These are phyloP conservation scores for human (Homo sapiens) DNA, from an alignment of 2,113 vertebrate species.

Conservation along the genomic window DNA sequence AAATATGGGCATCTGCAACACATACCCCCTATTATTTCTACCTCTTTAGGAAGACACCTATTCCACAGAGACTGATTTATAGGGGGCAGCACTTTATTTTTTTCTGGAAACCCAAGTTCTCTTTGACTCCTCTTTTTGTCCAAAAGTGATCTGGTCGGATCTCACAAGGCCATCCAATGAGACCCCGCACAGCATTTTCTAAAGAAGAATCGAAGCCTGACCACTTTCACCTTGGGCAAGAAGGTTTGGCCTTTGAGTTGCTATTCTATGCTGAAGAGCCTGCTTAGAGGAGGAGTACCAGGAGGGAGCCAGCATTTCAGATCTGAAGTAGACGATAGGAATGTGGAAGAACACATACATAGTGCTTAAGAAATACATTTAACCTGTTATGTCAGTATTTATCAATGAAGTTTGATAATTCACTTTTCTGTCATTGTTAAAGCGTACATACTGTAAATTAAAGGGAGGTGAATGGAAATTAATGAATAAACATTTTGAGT, in stretches of 20 bases:
- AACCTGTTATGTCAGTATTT: not conserved
- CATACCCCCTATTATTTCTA: slow-evolving; percentile 67
- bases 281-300: not conserved
- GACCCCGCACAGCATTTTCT: slow-evolving; percentile 24
- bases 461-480: slow-evolving; percentile 35
- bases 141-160: slow-evolving; percentile 55
- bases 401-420: not conserved
- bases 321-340: not conserved
- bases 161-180: slow-evolving; percentile 44
- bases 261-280: not conserved
- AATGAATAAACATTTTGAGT: slow-evolving; percentile 49
- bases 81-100: slow-evolving; percentile 68
- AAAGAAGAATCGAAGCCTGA: slow-evolving; percentile 52
- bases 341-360: not conserved
- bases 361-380: slow-evolving; percentile 13
- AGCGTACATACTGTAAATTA: slow-evolving; percentile 30
- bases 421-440: slow-evolving; percentile 3
- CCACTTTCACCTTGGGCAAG: slow-evolving; percentile 19
- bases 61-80: slow-evolving; percentile 65
- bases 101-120: slow-evolving; percentile 61
- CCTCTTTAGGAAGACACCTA: slow-evolving; percentile 76
- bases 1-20: slow-evolving; percentile 61
- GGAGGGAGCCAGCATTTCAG: slow-evolving; percentile 1
- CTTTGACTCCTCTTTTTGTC: slow-evolving; percentile 61
- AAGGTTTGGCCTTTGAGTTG: slow-evolving; percentile 34